Evolutionary conservation across 2,888 invertebrate genomes (phyloP).

Genomic region (Bursaphelenchus okinawaensis): DNA sequence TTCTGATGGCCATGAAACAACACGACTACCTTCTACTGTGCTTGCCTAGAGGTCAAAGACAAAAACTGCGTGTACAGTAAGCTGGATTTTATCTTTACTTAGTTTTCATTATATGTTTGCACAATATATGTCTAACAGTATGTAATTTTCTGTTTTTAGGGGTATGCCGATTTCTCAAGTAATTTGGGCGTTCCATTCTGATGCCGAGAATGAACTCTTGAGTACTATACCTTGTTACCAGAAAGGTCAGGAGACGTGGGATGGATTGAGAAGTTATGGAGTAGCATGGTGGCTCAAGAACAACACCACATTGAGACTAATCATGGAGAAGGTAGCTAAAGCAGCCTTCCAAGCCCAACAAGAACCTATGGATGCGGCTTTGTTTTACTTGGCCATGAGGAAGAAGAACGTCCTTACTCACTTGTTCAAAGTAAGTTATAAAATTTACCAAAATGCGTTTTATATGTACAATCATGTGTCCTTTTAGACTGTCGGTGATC

Average conservation of each 20-base stretch:
- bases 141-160: conserved; percentile 26
- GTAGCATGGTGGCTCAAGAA: conserved; percentile 95
- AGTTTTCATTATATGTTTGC: conserved; percentile 4
- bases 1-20: conserved; percentile 89
- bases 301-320: conserved; percentile 72
- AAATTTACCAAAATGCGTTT: no score
- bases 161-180: conserved; percentile 68
- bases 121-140: background rate
- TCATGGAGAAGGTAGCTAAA: conserved; percentile 87
- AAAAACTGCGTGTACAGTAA: conserved; percentile 57
- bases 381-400: conserved; percentile 94
- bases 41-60: conserved; percentile 80
- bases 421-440: conserved; percentile 66
- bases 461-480: background rate
- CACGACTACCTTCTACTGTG: conserved; percentile 89
- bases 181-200: conserved; percentile 98
- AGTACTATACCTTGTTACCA: conserved; percentile 69
- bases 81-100: conserved; percentile 15
- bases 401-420: conserved; percentile 95
- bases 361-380: conserved; percentile 92
- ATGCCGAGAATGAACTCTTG: conserved; percentile 88
- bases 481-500: conserved; percentile 77
- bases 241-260: conserved; percentile 70
- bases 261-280: conserved; percentile 79
- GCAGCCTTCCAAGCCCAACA: conserved; percentile 82